These are phyloP conservation scores for Aromia moschata DNA, from an alignment of 2,888 invertebrate species.

Conservation along the genomic window DNA sequence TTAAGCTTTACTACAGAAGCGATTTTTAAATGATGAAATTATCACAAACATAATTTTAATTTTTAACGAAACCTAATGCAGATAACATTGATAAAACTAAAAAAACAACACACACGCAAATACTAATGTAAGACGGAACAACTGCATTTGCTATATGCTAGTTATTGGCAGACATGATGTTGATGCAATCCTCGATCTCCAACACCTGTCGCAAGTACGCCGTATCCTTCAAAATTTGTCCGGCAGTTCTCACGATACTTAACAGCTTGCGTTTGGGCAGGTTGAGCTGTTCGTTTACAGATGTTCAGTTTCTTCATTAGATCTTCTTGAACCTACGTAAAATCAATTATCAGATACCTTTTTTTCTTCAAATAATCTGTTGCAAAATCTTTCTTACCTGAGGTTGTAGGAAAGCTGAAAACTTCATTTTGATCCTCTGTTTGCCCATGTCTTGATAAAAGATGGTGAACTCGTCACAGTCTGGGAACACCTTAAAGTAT, in stretches of 20 bases:
- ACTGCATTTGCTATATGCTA: slow-evolving; percentile 59
- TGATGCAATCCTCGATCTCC: slow-evolving; percentile 83
- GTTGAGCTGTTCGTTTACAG: slow-evolving; percentile 79
- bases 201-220: slow-evolving; percentile 79
- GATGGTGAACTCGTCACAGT: slow-evolving; percentile 74
- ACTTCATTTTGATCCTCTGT: slow-evolving; percentile 78
- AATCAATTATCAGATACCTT: no score
- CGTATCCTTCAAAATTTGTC: slow-evolving; percentile 74
- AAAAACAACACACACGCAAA: neutral
- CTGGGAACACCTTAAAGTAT: slow-evolving; percentile 79
- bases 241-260: slow-evolving; percentile 71
- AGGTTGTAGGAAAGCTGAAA: slow-evolving; percentile 69
- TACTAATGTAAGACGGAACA: neutral
- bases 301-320: slow-evolving; percentile 70
- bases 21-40: no score
- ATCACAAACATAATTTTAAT: no score
- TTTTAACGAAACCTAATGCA: no score
- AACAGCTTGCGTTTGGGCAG: slow-evolving; percentile 71
- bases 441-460: slow-evolving; percentile 79
- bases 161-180: slow-evolving; percentile 78
- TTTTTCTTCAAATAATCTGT: neutral
- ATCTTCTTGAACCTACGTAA: slow-evolving; percentile 70
- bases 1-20: no score
- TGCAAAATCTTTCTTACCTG: slow-evolving; percentile 41
- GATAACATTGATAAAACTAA: neutral